These are phyloP conservation scores for Pseudomyrmex concolor DNA, from an alignment of 1,140 invertebrate genomes.

Conservation along the genomic window DNA sequence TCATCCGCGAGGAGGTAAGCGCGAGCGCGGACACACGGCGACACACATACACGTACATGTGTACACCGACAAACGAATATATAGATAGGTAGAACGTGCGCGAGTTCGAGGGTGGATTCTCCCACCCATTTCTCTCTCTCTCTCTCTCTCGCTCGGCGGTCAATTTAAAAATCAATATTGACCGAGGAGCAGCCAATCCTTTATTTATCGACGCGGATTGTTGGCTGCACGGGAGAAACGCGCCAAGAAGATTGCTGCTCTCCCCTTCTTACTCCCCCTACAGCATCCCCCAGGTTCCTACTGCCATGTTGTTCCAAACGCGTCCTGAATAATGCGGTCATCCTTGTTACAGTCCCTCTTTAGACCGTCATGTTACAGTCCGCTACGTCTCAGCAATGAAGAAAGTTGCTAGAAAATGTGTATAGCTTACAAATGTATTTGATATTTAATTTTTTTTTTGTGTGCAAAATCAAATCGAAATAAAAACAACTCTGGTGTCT, in stretches of 20 bases:
- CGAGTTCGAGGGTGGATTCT: slow-evolving; percentile 72
- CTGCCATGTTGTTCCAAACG: slow-evolving; percentile 80
- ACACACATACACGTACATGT: slow-evolving; percentile 8
- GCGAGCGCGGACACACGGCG: slow-evolving; percentile 22
- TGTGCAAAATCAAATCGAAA: not conserved
- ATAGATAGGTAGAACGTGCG: slow-evolving; percentile 46
- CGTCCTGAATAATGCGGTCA: slow-evolving; percentile 81
- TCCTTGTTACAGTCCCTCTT: slow-evolving; percentile 72
- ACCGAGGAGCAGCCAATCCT: slow-evolving; percentile 84
- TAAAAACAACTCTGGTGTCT: not conserved
- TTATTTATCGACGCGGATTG: slow-evolving; percentile 84
- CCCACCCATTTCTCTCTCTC: slow-evolving; percentile 36
- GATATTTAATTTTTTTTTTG: not conserved
- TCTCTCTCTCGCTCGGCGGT: slow-evolving; percentile 79
- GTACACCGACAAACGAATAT: slow-evolving; percentile 28
- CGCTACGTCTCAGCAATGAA: slow-evolving; percentile 20
- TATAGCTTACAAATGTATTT: slow-evolving; percentile 6
- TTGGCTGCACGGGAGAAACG: slow-evolving; percentile 75
- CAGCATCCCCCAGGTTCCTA: slow-evolving; percentile 48
- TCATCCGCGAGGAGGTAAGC: slow-evolving; percentile 62
- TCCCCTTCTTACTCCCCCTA: slow-evolving; percentile 32
- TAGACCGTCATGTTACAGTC: slow-evolving; percentile 48
- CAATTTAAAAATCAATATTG: slow-evolving; percentile 86
- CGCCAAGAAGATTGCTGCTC: slow-evolving; percentile 75
- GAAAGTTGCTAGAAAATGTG: slow-evolving; percentile 27